Conservation (phyloP, 2,113 vertebrate genomes). For the Lutjanus erythropterus region DNA sequence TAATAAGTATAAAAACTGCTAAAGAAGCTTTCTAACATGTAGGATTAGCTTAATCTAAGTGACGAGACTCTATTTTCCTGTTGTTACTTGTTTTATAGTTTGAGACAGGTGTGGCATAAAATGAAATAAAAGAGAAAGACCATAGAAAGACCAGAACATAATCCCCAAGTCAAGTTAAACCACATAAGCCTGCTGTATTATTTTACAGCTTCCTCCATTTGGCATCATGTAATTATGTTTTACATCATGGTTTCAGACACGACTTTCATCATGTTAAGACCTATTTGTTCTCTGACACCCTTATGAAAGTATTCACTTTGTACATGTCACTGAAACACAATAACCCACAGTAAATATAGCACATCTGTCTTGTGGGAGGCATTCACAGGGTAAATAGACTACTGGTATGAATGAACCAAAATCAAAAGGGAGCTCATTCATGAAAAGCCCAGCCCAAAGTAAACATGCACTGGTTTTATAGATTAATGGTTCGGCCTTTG, state of each 20-base stretch:
- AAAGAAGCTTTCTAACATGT: neutral
- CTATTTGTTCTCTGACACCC: conserved; percentile 18
- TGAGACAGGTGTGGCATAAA: conserved; percentile 29
- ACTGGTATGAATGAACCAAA: conserved; percentile 8
- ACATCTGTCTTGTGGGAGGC: conserved; percentile 13
- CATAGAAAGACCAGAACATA: neutral
- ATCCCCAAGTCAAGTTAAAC: conserved; percentile 8
- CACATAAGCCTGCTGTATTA: neutral
- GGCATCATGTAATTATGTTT: conserved; percentile 11
- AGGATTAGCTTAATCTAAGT: neutral
- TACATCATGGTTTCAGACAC: neutral
- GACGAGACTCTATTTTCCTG: neutral
- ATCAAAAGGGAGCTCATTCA: conserved; percentile 31
- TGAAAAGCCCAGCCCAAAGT: conserved; percentile 30
- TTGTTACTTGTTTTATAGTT: conserved; percentile 14
- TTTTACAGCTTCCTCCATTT: conserved; percentile 15
- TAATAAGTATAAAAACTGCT: neutral
- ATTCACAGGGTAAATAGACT: neutral
- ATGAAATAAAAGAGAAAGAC: neutral
- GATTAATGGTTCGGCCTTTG: neutral
- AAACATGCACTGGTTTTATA: conserved; percentile 10
- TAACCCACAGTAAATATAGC: conserved; percentile 17
- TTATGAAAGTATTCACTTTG: conserved; percentile 29
- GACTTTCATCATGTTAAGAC: neutral
- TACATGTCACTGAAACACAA: conserved; percentile 15